phyloP scores from a whole-genome alignment of 2,113 vertebrate species.

The Neomonachus schauinslandi region DNA sequence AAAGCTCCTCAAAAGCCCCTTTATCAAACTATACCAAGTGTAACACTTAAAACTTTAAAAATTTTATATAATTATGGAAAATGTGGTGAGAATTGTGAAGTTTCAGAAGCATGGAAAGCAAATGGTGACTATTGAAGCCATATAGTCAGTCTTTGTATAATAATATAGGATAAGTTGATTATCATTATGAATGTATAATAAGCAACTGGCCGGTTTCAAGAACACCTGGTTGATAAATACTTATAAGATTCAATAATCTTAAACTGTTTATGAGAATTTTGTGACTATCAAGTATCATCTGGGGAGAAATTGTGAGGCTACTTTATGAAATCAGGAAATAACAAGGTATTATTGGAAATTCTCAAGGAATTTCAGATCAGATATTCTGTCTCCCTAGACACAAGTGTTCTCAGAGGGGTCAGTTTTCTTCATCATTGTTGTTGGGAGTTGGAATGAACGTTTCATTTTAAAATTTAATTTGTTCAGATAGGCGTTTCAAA shows the following conservation, averaged over 20 bases:
- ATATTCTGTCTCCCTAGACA: neutral
- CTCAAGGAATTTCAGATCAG: neutral
- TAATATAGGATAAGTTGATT: neutral
- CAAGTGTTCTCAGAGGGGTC: neutral
- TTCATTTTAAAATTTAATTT: slow-evolving; percentile 18
- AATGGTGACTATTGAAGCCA: neutral
- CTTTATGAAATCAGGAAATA: neutral
- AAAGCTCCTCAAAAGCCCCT: slow-evolving; percentile 56
- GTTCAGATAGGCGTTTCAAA: neutral
- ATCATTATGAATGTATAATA: neutral
- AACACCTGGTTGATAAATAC: neutral
- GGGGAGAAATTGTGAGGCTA: neutral
- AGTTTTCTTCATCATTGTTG: neutral
- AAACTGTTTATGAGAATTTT: neutral
- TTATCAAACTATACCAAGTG: slow-evolving; percentile 5
- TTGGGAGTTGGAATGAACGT: neutral
- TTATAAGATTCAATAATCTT: neutral
- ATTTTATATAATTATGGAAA: slow-evolving; percentile 46
- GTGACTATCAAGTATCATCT: neutral
- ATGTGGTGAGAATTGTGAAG: neutral
- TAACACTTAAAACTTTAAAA: slow-evolving; percentile 43
- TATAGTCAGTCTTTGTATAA: neutral
- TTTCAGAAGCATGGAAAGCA: neutral
- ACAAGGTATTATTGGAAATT: neutral
- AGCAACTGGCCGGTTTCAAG: neutral